Conservation (phyloP, 2,888 invertebrate genomes). For the Heliconius ethilla region DNA sequence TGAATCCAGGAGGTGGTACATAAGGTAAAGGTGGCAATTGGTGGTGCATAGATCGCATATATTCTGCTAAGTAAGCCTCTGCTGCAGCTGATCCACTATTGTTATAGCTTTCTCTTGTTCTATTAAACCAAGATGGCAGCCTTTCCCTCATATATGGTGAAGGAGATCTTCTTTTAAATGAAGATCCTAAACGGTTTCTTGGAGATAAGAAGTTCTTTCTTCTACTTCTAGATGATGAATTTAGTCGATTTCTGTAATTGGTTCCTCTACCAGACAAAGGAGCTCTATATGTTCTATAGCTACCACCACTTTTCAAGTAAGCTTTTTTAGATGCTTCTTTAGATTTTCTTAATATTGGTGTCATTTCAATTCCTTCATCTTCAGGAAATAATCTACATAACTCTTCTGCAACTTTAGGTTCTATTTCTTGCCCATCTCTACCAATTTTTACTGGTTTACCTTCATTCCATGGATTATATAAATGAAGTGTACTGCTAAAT, state of each 20-base stretch:
- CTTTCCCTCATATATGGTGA: conserved; percentile 83
- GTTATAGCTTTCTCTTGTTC: conserved; percentile 72
- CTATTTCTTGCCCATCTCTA: conserved; percentile 99
- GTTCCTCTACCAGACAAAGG: conserved; percentile 71
- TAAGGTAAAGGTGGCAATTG: conserved; percentile 93
- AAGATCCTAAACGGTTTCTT: conserved; percentile 82
- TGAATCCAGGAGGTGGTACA: conserved; percentile 84
- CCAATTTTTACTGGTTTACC: conserved; percentile 99
- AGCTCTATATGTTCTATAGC: conserved; percentile 76
- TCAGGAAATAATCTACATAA: conserved; percentile 96
- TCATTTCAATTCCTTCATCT: conserved; percentile 95
- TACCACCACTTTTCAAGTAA: conserved; percentile 78
- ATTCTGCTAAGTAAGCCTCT: conserved; percentile 94
- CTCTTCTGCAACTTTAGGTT: conserved; percentile 96
- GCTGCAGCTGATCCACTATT: conserved; percentile 83
- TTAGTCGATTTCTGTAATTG: conserved; percentile 79
- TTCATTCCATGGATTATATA: conserved; percentile 99
- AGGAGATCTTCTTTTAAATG: conserved; percentile 81
- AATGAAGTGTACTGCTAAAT: conserved; percentile 94
- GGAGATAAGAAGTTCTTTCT: conserved; percentile 85
- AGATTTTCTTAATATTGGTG: conserved; percentile 91
- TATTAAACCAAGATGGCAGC: conserved; percentile 84
- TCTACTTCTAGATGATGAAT: conserved; percentile 76
- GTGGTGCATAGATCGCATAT: conserved; percentile 93
- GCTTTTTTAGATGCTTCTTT: conserved; percentile 90